Evolutionary conservation across 2,113 vertebrate genomes (phyloP).

Genomic region (Cyanoderma ruficeps): DNA sequence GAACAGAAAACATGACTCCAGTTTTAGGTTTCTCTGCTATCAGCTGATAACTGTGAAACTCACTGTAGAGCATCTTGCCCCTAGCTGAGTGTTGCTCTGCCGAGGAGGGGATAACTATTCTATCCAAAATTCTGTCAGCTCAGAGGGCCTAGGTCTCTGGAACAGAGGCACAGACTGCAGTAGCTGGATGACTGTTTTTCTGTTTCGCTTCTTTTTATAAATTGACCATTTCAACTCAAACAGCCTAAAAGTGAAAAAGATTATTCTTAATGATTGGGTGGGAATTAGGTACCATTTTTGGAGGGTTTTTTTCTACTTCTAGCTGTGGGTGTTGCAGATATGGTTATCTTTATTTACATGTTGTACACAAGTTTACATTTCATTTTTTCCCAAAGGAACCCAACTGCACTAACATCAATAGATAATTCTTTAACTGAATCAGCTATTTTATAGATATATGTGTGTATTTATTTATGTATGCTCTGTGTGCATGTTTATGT

Average conservation of each 20-base stretch:
- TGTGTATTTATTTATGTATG: not conserved
- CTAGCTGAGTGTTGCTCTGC: not conserved
- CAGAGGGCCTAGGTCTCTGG: not conserved
- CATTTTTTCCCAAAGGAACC: not conserved
- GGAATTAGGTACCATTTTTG: not conserved
- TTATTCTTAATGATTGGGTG: not conserved
- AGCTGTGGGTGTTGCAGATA: not conserved
- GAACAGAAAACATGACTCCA: not conserved
- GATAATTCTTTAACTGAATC: not conserved
- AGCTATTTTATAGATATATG: not conserved
- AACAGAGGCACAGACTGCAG: not conserved
- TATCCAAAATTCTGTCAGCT: not conserved
- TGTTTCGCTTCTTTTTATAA: not conserved
- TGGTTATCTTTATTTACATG: not conserved
- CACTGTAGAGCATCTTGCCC: not conserved
- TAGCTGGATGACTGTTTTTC: not conserved
- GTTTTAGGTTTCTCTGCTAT: constrained; percentile 33
- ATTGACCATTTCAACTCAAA: not conserved
- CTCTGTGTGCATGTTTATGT: not conserved
- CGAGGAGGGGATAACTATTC: not conserved
- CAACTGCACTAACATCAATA: not conserved
- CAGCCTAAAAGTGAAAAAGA: not conserved
- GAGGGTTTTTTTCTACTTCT: not conserved
- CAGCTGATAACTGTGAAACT: constrained; percentile 7
- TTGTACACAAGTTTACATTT: not conserved